Percentiles rank a stretch among this genome's conserved stretches.
Conservation (phyloP, 2,888 invertebrate species). For the Pollenia griseotomentosa region DNA sequence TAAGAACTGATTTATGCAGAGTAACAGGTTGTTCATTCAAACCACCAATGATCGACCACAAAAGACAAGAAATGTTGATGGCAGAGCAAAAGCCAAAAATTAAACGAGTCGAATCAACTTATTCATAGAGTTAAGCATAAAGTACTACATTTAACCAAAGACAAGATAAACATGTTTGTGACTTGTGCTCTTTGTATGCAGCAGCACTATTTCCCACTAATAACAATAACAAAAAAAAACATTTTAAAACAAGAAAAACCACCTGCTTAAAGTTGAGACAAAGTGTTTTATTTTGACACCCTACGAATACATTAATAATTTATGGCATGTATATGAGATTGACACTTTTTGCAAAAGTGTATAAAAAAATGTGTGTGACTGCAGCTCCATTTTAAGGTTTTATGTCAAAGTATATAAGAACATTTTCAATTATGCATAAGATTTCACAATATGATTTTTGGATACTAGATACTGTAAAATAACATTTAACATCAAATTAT, state of each 20-base stretch:
- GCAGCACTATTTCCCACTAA: conserved; percentile 42
- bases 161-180: conserved; percentile 63
- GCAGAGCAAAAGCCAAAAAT: conserved; percentile 50
- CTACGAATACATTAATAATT: conserved; percentile 9
- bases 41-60: conserved; percentile 51
- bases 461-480: too few relatives aligned
- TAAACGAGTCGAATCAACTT: conserved; percentile 36
- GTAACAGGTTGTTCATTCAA: conserved; percentile 64
- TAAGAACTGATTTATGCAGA: conserved; percentile 62
- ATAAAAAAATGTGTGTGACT: too few relatives aligned
- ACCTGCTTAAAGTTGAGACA: conserved; percentile 16
- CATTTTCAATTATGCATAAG: too few relatives aligned
- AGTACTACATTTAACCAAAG: conserved; percentile 51
- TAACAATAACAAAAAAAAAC: conserved; percentile 14
- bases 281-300: conserved; percentile 27
- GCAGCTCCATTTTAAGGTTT: too few relatives aligned
- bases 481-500: too few relatives aligned
- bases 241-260: conserved; percentile 12
- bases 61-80: conserved; percentile 49
- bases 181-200: conserved; percentile 12
- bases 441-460: too few relatives aligned
- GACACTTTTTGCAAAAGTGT: too few relatives aligned
- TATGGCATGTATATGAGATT: background rate
- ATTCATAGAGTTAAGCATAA: conserved; percentile 47
- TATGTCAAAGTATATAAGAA: too few relatives aligned